phyloP scores from a whole-genome alignment of 1,140 invertebrate species.

The Cherax destructor region DNA sequence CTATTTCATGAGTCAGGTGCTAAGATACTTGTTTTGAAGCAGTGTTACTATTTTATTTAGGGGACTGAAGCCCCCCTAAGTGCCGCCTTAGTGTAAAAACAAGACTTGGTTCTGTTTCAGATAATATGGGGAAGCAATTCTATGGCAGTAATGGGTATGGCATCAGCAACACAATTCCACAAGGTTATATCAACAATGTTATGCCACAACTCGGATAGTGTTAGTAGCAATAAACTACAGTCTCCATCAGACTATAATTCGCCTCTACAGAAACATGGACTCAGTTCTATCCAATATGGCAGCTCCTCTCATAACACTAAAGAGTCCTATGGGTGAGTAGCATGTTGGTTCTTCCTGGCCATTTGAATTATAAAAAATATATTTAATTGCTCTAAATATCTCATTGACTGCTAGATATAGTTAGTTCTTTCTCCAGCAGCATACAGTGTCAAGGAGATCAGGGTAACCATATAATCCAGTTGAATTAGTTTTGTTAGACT shows the following conservation, averaged over 20 bases:
- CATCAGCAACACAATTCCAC: neutral
- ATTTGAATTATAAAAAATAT: too few species aligned
- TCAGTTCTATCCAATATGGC: neutral
- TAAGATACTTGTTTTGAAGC: too few species aligned
- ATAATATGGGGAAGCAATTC: neutral
- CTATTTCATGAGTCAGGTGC: too few species aligned
- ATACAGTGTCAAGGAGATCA: too few species aligned
- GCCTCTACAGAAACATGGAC: constrained; percentile 13
- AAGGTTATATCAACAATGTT: neutral
- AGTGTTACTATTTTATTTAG: too few species aligned
- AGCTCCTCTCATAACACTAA: neutral
- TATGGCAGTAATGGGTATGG: neutral
- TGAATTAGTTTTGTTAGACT: too few species aligned
- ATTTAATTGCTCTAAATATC: too few species aligned
- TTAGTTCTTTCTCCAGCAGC: too few species aligned
- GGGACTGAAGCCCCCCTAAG: too few species aligned
- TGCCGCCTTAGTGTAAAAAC: too few species aligned
- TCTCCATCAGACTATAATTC: neutral
- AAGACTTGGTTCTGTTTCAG: neutral
- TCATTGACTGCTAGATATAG: too few species aligned
- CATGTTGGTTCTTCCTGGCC: neutral
- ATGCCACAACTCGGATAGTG: neutral
- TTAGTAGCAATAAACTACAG: neutral
- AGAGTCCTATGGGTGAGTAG: neutral
- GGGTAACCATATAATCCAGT: too few species aligned